phyloP scores from a whole-genome alignment of 2,888 invertebrate species.

The Oscheius myriophilus region DNA sequence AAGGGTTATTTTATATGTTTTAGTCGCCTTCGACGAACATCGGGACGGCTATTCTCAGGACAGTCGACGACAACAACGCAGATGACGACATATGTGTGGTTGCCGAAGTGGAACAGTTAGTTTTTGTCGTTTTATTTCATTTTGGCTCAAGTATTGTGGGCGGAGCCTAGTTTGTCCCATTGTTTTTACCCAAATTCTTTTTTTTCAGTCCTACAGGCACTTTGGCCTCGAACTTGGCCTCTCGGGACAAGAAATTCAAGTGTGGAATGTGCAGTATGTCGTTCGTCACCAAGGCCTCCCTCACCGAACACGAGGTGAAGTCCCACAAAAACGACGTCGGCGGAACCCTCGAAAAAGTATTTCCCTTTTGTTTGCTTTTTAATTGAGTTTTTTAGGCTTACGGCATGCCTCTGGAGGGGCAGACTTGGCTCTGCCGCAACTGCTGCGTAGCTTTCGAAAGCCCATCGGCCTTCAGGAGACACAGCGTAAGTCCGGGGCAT shows the following conservation, averaged over 20 bases:
- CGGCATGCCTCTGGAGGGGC: conserved; percentile 27
- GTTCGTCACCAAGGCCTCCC: conserved; percentile 33
- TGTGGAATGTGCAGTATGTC: conserved; percentile 34
- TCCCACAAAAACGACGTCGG: conserved; percentile 41
- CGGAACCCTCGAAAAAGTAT: not conserved
- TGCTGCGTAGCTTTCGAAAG: conserved; percentile 40
- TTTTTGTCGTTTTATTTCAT: conserved; percentile 4
- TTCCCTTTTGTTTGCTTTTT: not conserved
- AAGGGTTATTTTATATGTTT: too few relatives aligned
- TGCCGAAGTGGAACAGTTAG: conserved; percentile 42
- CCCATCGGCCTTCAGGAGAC: conserved; percentile 5
- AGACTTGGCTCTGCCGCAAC: conserved; percentile 34
- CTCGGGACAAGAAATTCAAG: conserved; percentile 34
- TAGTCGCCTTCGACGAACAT: too few relatives aligned
- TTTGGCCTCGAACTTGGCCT: conserved; percentile 13
- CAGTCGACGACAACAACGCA: conserved; percentile 28
- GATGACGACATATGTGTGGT: conserved; percentile 46
- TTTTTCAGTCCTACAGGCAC: conserved; percentile 31
- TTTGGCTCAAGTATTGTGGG: too few relatives aligned
- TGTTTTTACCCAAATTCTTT: not conserved
- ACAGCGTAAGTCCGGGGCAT: conserved; percentile 31
- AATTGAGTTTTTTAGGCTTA: conserved; percentile 19
- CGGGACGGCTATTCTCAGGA: not conserved
- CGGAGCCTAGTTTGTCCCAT: not conserved
- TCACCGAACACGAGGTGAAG: conserved; percentile 18